These are phyloP conservation scores for Setipinna tenuifilis DNA, from an alignment of 2,797 vertebrate genomes.

Conservation along the genomic window DNA sequence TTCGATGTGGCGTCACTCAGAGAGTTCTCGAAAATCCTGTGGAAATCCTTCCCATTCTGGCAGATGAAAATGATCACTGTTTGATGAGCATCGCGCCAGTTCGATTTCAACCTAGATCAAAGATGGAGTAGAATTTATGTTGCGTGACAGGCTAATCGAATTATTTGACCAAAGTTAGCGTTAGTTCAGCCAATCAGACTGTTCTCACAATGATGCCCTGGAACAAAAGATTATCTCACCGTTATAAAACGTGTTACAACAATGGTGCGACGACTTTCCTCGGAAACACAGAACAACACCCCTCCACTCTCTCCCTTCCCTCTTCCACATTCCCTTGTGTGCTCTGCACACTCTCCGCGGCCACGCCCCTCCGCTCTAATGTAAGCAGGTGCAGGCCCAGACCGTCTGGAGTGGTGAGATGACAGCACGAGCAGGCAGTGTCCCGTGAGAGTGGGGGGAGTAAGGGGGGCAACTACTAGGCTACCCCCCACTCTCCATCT, in stretches of 20 bases:
- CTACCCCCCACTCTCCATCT: too few relatives aligned
- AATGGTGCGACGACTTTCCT: neutral
- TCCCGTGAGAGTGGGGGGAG: slow-evolving; percentile 53
- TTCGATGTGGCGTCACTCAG: neutral
- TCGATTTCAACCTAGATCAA: neutral
- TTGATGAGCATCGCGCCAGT: neutral
- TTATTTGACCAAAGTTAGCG: neutral
- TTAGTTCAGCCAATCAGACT: neutral
- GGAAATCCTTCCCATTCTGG: neutral
- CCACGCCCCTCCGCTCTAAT: slow-evolving; percentile 30
- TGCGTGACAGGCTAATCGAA: neutral
- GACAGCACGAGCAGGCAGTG: slow-evolving; percentile 50
- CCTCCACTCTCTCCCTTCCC: neutral
- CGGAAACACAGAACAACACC: neutral
- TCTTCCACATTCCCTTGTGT: slow-evolving; percentile 23
- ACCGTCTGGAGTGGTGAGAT: slow-evolving; percentile 59
- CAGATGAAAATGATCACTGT: neutral
- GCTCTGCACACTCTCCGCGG: neutral
- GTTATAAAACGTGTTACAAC: neutral
- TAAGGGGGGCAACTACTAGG: slow-evolving; percentile 30
- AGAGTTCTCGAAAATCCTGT: neutral
- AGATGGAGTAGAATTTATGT: neutral
- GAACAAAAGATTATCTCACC: neutral
- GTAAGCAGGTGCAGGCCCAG: slow-evolving; percentile 64
- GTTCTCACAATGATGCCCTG: neutral